Conservation (phyloP, 1,140 invertebrate genomes). For the Pygmarrhopalites habei region DNA sequence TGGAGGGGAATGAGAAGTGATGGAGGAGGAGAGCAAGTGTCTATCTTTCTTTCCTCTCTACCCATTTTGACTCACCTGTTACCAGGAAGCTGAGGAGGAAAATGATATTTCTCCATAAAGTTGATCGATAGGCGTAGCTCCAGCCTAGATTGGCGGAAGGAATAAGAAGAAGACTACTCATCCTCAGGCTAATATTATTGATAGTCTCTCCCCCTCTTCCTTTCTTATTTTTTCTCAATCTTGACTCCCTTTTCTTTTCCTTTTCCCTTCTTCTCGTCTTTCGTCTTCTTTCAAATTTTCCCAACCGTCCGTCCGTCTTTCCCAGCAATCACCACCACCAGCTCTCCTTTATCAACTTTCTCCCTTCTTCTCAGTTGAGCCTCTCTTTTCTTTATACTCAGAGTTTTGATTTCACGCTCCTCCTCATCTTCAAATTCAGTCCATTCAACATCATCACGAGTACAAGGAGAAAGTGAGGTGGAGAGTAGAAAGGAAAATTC, state of each 20-base stretch:
- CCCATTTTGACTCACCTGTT: conserved; percentile 14
- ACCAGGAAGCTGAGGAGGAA: conserved; percentile 8
- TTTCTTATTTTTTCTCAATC: too few species aligned
- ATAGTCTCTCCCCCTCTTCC: not conserved
- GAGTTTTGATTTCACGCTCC: too few species aligned
- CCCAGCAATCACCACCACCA: too few species aligned
- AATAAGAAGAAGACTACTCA: conserved; percentile 8
- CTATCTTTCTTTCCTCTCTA: too few species aligned
- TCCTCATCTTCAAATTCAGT: too few species aligned
- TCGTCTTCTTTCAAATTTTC: conserved; percentile 7
- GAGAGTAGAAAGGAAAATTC: too few species aligned
- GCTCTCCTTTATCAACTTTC: too few species aligned
- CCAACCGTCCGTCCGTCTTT: too few species aligned
- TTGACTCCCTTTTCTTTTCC: not conserved
- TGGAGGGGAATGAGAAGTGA: not conserved
- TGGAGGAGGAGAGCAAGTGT: not conserved
- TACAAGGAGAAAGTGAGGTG: too few species aligned
- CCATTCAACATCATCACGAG: too few species aligned
- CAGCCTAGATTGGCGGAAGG: conserved; percentile 11
- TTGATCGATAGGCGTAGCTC: conserved; percentile 19
- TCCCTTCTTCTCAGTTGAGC: too few species aligned
- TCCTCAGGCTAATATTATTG: conserved; percentile 10
- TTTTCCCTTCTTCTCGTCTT: not conserved
- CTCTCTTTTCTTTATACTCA: too few species aligned
- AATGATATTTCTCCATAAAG: conserved; percentile 12